Evolutionary conservation across 2,888 invertebrate species (phyloP), one percentile per base, ranked within the genome.

Genomic region (Netelia fuscicornis): DNA sequence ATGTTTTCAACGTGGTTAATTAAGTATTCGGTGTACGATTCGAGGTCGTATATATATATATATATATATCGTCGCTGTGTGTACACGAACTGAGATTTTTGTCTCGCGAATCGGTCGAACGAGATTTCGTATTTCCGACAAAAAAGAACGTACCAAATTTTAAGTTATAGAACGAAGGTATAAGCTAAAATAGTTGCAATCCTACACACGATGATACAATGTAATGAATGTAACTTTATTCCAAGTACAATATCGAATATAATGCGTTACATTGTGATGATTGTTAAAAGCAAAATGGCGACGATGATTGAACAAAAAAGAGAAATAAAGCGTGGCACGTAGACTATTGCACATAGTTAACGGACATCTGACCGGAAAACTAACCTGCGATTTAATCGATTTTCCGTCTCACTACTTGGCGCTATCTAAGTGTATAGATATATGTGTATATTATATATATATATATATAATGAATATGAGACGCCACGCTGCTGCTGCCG

Each of bases 401-500:
- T 48, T 48, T 48, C 48, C 48, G 48, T 48, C 48, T 48, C 48
- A 48, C 48, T 10, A 13, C 48, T 13, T 13, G 48, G 48, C 58
- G 77, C 5, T 30, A 30, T 30, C 30, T 5, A 5, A 3, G 30
- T 30, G 30, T 17, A 17, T 17, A 17, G 17, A 17, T 17, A 17
- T 17, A 17, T 17, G 17, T 17, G 17, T 17, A 17, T 17, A 17
- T 17, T 30, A 52, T 20, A 42, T 64, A 52, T 52, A 64, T 30
- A 30, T 23, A 30, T 48, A 30, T 30, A 52, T 42, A 48, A 48
- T 48, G 60, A 37, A 48, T 54, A 52, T n/a, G 54, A 67, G 58
- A 62, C 70, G 78, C 60, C 48, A 48, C 60, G 81, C 72, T 62
- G 71, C 78, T 48, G 48, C 48, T 65, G 56, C 72, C 79, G 56